A percentile compares a stretch with the other conserved stretches of the same genome.
Evolutionary conservation across 2,113 vertebrate species (phyloP).

Genomic region (Campylomormyrus numenius): DNA sequence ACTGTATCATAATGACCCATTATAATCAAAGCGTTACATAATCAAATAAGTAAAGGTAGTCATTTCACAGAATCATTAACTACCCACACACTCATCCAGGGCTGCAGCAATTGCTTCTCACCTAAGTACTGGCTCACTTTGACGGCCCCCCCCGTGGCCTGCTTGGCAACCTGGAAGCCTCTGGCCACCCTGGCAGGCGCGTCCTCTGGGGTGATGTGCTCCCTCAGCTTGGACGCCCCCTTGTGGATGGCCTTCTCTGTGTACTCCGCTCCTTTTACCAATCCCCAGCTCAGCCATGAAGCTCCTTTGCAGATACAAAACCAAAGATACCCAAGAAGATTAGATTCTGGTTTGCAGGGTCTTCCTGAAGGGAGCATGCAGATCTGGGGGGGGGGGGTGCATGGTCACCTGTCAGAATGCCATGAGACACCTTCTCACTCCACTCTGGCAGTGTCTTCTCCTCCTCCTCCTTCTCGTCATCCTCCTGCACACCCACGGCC

Average conservation of each 20-base stretch:
- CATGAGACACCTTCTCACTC: constrained; percentile 86
- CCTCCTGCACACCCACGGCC: constrained; percentile 19
- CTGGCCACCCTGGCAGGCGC: constrained; percentile 70
- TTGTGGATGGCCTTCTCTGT: constrained; percentile 85
- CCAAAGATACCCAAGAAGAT: neutral
- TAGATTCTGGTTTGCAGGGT: neutral
- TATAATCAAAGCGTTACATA: neutral
- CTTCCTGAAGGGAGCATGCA: neutral
- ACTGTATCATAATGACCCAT: neutral
- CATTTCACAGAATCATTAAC: neutral
- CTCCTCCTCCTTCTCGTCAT: constrained; percentile 49
- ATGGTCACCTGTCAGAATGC: constrained; percentile 77
- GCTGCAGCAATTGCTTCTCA: constrained; percentile 46
- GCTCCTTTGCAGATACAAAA: constrained; percentile 62
- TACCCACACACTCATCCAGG: neutral
- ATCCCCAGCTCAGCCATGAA: constrained; percentile 74
- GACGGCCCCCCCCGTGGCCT: constrained; percentile 79
- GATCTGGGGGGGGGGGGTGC: neutral
- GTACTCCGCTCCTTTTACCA: constrained; percentile 80
- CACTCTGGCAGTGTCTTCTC: constrained; percentile 72
- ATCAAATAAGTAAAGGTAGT: neutral
- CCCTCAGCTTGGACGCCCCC: constrained; percentile 78
- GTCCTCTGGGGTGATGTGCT: constrained; percentile 83
- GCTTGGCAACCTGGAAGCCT: constrained; percentile 72
- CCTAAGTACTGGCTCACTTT: constrained; percentile 86